These are phyloP conservation scores for Gambusia affinis DNA, from an alignment of 2,113 vertebrate species.

Conservation along the genomic window DNA sequence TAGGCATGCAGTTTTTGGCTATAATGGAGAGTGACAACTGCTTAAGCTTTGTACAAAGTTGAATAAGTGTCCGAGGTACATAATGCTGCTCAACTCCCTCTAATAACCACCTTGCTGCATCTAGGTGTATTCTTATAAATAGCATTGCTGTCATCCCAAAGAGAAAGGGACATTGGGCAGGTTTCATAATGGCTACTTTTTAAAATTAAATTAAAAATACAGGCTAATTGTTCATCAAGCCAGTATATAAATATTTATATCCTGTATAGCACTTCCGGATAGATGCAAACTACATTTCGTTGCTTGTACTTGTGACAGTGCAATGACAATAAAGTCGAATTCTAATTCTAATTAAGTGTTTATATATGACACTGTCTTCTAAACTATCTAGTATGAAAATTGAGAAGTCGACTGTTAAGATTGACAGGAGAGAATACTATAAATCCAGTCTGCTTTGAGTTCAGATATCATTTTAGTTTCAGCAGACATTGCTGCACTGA, in stretches of 20 bases:
- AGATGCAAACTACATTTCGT: too few relatives aligned
- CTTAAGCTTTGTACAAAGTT: too few relatives aligned
- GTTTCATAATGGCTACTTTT: too few relatives aligned
- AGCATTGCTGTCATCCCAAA: not conserved
- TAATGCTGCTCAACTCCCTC: not conserved
- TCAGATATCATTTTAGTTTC: not conserved
- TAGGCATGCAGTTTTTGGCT: too few relatives aligned
- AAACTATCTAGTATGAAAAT: not conserved
- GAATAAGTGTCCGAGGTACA: too few relatives aligned
- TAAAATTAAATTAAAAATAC: too few relatives aligned
- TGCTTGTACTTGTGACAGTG: too few relatives aligned
- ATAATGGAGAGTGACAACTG: too few relatives aligned
- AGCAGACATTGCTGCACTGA: not conserved
- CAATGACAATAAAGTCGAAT: too few relatives aligned
- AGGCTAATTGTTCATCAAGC: too few relatives aligned
- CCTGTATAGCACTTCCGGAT: too few relatives aligned
- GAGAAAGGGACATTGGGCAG: too few relatives aligned
- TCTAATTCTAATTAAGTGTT: not conserved
- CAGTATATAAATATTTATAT: not conserved
- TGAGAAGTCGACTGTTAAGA: not conserved
- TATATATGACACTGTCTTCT: not conserved
- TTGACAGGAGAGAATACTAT: not conserved
- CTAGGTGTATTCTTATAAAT: not conserved
- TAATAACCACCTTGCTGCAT: not conserved
- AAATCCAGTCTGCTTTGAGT: not conserved